Conservation (phyloP, 2,113 vertebrate genomes). For the Neopipo cinnamomea region DNA sequence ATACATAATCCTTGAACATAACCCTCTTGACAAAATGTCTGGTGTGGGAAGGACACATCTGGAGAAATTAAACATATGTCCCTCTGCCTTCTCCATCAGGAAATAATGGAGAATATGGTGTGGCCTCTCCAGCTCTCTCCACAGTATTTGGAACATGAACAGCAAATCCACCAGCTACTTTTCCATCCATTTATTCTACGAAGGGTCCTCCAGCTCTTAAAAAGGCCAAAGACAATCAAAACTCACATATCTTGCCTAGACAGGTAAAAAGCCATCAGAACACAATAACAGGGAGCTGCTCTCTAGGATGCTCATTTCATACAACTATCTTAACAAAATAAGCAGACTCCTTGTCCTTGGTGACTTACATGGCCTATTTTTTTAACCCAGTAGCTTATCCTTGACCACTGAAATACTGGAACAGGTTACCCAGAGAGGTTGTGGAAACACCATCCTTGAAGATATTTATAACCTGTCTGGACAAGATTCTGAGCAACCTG, state of each 20-base stretch:
- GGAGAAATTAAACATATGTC: background rate
- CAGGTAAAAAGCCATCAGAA: background rate
- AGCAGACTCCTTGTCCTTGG: background rate
- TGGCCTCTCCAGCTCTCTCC: background rate
- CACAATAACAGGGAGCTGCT: background rate
- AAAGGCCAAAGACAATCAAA: background rate
- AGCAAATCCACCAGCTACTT: background rate
- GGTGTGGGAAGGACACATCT: background rate
- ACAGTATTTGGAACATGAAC: background rate
- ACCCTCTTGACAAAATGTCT: background rate
- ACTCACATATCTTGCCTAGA: background rate
- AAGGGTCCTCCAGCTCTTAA: background rate
- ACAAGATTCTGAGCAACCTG: background rate
- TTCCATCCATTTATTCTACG: background rate
- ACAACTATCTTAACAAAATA: background rate
- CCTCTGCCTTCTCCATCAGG: background rate
- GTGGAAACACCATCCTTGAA: background rate
- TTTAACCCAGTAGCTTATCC: background rate
- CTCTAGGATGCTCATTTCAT: background rate
- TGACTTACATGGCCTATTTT: background rate
- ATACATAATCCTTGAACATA: background rate
- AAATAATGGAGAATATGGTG: background rate
- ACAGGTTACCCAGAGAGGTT: background rate
- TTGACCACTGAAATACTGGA: background rate
- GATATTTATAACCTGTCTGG: background rate